A percentile compares a stretch with the other conserved stretches of the same genome.
phyloP scores from a whole-genome alignment of 2,113 vertebrate species.

The Rhagologus leucostigma region DNA sequence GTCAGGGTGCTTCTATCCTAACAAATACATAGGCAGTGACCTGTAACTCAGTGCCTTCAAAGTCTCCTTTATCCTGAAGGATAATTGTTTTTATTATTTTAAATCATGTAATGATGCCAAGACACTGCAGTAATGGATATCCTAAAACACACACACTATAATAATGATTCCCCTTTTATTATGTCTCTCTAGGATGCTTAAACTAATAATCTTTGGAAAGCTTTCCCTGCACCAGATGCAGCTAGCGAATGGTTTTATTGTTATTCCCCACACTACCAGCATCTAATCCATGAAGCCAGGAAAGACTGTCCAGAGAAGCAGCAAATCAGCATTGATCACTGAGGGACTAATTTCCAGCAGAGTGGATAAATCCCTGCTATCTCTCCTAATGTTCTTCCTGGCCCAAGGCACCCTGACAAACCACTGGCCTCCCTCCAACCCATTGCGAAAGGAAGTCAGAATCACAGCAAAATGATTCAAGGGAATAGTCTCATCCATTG shows the following conservation, averaged over 20 bases:
- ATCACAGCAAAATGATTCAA: conserved; percentile 40
- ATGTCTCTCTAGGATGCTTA: conserved; percentile 45
- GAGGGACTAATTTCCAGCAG: conserved; percentile 44
- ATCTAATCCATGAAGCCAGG: conserved; percentile 37
- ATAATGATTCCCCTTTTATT: conserved; percentile 47
- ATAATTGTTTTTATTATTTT: conserved; percentile 45
- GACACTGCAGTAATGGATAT: conserved; percentile 14
- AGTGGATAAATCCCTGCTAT: conserved; percentile 32
- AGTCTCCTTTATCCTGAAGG: conserved; percentile 30
- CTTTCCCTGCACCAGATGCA: conserved; percentile 54
- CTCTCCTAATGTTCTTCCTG: conserved; percentile 57
- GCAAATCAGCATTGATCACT: conserved; percentile 56
- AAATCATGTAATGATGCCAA: conserved; percentile 21
- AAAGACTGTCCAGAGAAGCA: conserved; percentile 40
- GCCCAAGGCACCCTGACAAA: conserved; percentile 26
- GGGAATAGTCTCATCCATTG: conserved; percentile 43
- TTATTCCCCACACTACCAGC: conserved; percentile 40
- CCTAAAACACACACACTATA: conserved; percentile 9
- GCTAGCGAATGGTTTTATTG: conserved; percentile 34
- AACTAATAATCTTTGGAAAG: conserved; percentile 55
- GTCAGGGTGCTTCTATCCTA: not conserved
- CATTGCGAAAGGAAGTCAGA: conserved; percentile 8
- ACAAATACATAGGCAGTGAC: not conserved
- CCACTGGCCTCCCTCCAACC: conserved; percentile 39
- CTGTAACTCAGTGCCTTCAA: not conserved